These are phyloP conservation scores for Lepidurus packardi DNA, from an alignment of 1,140 invertebrate genomes.

Conservation along the genomic window DNA sequence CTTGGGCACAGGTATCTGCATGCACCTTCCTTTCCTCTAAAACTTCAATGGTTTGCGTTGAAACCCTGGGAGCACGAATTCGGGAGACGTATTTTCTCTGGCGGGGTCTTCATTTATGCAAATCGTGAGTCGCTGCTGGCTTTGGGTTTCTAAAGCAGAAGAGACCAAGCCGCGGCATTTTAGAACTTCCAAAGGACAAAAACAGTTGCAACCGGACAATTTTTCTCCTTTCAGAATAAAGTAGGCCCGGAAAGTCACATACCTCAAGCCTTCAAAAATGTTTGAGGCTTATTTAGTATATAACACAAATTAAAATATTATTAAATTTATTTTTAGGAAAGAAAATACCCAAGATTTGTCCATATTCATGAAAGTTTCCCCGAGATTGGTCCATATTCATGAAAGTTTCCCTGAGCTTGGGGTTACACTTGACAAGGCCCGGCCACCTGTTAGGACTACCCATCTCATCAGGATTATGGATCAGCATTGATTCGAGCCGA, in stretches of 20 bases:
- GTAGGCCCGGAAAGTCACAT: too few species aligned
- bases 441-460: conserved; percentile 3
- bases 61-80: not conserved
- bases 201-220: not conserved
- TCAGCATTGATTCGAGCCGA: not conserved
- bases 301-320: too few species aligned
- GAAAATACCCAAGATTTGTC: not conserved
- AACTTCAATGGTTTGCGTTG: not conserved
- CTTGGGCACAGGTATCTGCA: not conserved
- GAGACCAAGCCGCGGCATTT: not conserved
- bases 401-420: not conserved
- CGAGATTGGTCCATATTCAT: not conserved
- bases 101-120: conserved; percentile 15
- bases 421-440: not conserved
- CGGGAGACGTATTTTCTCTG: not conserved
- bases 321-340: not conserved
- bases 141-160: not conserved
- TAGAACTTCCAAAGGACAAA: not conserved
- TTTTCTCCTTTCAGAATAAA: not conserved
- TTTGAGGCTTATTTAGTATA: too few species aligned
- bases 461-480: not conserved
- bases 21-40: not conserved
- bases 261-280: too few species aligned
- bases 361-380: not conserved
- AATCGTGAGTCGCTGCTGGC: not conserved